Percentiles rank a stretch among this genome's conserved stretches.
Conservation (phyloP, 1,140 invertebrate species). For the Drosophila nasuta region DNA sequence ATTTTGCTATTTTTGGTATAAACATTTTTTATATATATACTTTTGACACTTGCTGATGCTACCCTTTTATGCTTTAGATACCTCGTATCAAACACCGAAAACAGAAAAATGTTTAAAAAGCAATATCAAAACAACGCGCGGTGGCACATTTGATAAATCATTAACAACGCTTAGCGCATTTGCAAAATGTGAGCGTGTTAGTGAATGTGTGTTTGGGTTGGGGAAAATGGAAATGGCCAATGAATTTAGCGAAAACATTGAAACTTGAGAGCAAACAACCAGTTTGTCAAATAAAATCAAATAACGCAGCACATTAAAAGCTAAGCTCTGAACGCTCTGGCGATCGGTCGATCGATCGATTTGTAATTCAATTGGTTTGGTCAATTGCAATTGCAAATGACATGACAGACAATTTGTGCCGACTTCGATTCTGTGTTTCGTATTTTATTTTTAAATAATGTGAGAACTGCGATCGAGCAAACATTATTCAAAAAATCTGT, state of each 20-base stretch:
- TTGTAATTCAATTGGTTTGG: conserved; percentile 43
- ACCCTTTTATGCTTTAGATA: too few species aligned
- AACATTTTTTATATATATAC: too few species aligned
- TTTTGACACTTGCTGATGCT: too few species aligned
- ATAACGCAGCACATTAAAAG: conserved; percentile 6
- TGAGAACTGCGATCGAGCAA: not conserved
- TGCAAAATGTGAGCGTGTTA: conserved; percentile 14
- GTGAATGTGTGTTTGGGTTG: too few species aligned
- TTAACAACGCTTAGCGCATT: conserved; percentile 34
- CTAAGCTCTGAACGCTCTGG: too few species aligned
- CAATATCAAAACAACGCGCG: not conserved
- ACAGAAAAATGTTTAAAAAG: not conserved
- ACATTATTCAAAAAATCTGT: not conserved
- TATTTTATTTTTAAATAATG: conserved; percentile 4
- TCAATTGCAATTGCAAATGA: conserved; percentile 43
- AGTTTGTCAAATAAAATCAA: conserved; percentile 14
- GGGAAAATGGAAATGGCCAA: not conserved
- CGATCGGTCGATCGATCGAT: conserved; percentile 16
- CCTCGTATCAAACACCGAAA: not conserved
- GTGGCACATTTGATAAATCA: conserved; percentile 13
- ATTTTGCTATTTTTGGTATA: too few species aligned
- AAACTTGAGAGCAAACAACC: not conserved
- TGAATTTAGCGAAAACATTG: too few species aligned
- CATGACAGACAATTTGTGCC: conserved; percentile 19
- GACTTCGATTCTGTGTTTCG: conserved; percentile 14